phyloP scores from a whole-genome alignment of 2,797 vertebrate genomes.

The Rhodeus uyekii region DNA sequence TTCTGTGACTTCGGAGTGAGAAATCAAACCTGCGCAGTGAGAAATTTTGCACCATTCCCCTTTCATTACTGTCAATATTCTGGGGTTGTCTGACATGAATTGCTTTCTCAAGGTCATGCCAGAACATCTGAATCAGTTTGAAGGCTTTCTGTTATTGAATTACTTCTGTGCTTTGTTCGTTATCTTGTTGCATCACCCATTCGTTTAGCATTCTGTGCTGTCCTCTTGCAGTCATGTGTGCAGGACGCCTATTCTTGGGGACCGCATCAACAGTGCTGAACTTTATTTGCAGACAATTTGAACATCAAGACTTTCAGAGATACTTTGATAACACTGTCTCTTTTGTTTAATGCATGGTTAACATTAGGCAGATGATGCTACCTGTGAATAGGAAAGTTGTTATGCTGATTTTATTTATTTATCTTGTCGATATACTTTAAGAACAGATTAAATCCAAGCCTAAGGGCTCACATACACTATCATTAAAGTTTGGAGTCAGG shows the following conservation, averaged over 20 bases:
- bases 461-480: too few relatives aligned
- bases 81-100: neutral
- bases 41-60: neutral
- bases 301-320: slow-evolving; percentile 5
- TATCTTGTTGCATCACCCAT: slow-evolving; percentile 7
- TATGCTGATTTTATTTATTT: neutral
- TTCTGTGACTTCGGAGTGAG: neutral
- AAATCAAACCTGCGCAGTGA: neutral
- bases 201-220: neutral
- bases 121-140: neutral
- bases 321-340: neutral
- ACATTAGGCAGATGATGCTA: neutral
- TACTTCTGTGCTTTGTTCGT: neutral
- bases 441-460: neutral
- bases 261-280: neutral
- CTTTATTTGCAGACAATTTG: neutral
- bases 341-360: neutral
- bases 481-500: too few relatives aligned
- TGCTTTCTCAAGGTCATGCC: slow-evolving; percentile 41
- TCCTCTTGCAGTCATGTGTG: slow-evolving; percentile 15
- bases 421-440: neutral
- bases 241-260: neutral
- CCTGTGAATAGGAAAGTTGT: neutral
- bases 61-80: neutral
- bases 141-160: slow-evolving; percentile 1